A percentile compares a stretch with the other conserved stretches of the same genome.
These are phyloP conservation scores for Podarcis raffonei DNA, from an alignment of 2,113 vertebrate species.

Conservation along the genomic window DNA sequence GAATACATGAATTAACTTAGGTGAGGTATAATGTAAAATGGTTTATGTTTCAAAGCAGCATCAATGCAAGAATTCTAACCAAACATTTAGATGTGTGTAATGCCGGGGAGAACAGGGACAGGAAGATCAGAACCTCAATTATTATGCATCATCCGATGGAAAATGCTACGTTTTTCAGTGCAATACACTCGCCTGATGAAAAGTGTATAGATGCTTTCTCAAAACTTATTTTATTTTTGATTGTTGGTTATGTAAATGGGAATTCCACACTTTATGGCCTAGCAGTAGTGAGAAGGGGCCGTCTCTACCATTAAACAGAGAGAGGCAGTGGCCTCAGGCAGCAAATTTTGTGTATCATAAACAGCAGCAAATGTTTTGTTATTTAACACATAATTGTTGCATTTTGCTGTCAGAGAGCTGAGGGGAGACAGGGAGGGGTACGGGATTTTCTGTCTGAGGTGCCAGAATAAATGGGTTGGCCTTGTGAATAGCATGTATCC, in stretches of 20 bases:
- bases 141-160: background rate
- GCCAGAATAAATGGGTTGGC: no score
- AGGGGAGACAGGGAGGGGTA: no score
- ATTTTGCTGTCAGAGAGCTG: no score
- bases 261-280: background rate
- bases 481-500: no score
- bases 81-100: background rate
- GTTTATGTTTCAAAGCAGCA: background rate
- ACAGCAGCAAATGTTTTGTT: background rate
- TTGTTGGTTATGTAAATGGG: background rate
- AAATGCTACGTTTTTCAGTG: background rate
- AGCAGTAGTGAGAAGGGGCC: background rate
- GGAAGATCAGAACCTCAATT: background rate
- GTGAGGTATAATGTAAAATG: background rate
- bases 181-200: background rate
- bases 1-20: background rate
- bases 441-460: no score
- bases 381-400: background rate
- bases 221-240: background rate
- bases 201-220: background rate
- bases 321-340: no score
- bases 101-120: background rate
- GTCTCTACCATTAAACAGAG: no score
- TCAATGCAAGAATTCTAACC: background rate
- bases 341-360: no score